These are phyloP conservation scores for Eudyptes chrysolophus DNA, from an alignment of 2,113 vertebrate genomes.

Conservation along the genomic window DNA sequence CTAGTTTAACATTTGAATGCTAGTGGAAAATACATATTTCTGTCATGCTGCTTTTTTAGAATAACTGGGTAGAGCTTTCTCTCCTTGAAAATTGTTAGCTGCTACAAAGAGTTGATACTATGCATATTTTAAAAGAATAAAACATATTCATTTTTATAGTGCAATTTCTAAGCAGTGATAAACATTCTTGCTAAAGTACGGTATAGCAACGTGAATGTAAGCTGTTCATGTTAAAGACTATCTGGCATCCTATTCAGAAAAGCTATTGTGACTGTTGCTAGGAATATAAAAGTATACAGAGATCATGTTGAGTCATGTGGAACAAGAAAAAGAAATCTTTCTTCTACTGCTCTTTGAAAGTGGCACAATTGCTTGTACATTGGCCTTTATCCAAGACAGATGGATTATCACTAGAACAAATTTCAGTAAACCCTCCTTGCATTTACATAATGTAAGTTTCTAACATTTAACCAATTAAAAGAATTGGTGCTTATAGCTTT, in stretches of 20 bases:
- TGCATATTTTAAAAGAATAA: constrained; percentile 2
- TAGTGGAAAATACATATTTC: background rate
- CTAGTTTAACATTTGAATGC: background rate
- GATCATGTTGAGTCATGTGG: background rate
- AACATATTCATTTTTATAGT: background rate
- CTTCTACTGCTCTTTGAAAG: background rate
- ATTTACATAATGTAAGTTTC: constrained; percentile 19
- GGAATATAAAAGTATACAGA: background rate
- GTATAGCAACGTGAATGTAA: background rate
- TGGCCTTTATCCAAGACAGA: constrained; percentile 46
- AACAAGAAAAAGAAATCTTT: background rate
- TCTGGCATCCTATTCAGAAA: background rate
- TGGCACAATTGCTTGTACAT: background rate
- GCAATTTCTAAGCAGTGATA: background rate
- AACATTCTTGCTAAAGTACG: background rate
- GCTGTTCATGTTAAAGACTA: background rate
- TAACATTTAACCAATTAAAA: constrained; percentile 20
- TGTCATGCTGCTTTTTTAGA: background rate
- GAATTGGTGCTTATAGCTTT: constrained; percentile 16
- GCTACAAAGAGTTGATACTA: background rate
- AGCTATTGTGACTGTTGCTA: background rate
- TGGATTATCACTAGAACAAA: constrained; percentile 37
- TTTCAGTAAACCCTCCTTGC: background rate
- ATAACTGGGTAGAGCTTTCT: background rate
- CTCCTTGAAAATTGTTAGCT: background rate